Evolutionary conservation across 2,113 vertebrate genomes (phyloP), one percentile per base, ranked within the genome.

Genomic region (Corythoichthys intestinalis): DNA sequence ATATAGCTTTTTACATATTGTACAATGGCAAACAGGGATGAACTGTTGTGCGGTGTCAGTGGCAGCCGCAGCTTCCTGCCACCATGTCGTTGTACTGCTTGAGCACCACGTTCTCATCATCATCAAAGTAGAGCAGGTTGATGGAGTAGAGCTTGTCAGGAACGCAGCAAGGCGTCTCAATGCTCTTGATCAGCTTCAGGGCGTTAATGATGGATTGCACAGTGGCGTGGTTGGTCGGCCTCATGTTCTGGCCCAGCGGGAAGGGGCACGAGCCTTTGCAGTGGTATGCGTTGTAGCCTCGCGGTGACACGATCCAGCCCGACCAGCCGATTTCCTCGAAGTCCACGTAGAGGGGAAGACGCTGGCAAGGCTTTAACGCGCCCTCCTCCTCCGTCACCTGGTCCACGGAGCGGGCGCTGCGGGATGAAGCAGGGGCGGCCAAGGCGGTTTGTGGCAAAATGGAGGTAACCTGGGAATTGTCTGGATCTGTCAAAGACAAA

Each of bases 241-340:
- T 89, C 92, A 94, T 93, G 90, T 92, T 93, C 73, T 94, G 92
- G 17, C 93, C 93, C 78, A 94, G 79, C 0, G 93, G 93, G 82
- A 94, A 94, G 13, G 87, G 81, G 54, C 93, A 94, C 65, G 92
- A 90, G 49, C 93, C 93, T 74, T 92, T 93, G 84, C 93, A 94
- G 78, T 93, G 91, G 78, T 94, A 94, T 0, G 93, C 93, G 8
- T 94, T 94, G 88, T 94, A 94, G 6, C 93, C 92, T 4, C 90
- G 87, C 1, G 93, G 93, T 6, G 93, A 94, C 52, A 94, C 92
- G 6, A 94, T 93, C 93, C 93, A 94, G 35, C 92, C 91, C 0
- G 93, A 93, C 93, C 93, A 94, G 77, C 93, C 93, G 4, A 94
- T 94, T 83, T 94, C 93, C 72, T 94, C 93, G 2, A 94, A 94